Evolutionary conservation across 2,888 invertebrate genomes (phyloP).

Genomic region (Ectobius pallidus): DNA sequence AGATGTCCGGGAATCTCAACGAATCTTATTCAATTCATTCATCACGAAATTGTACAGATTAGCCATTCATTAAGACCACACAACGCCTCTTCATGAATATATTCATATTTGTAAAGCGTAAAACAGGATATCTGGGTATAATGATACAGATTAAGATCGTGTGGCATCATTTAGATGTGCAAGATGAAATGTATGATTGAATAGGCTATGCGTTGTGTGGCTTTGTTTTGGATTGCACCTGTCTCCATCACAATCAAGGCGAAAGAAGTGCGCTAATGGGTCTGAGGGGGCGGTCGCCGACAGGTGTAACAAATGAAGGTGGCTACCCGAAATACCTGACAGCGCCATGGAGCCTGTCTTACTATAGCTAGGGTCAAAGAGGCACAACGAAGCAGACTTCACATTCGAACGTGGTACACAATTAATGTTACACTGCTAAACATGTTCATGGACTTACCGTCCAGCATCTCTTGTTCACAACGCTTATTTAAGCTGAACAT

Average conservation of each 20-base stretch:
- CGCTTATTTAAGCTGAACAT: no score
- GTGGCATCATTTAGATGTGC: background rate
- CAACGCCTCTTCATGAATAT: background rate
- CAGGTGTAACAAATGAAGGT: constrained; percentile 36
- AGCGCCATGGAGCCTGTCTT: constrained; percentile 7
- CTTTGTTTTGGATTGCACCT: constrained; percentile 10
- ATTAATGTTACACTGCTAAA: background rate
- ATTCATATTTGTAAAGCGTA: background rate
- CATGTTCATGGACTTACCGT: no score
- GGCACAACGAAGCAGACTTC: background rate
- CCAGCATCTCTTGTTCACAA: no score
- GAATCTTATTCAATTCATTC: no score
- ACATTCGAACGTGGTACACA: background rate
- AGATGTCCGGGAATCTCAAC: no score
- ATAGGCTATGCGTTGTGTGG: background rate
- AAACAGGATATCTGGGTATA: background rate
- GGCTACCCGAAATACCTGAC: constrained; percentile 36
- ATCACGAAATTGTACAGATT: no score
- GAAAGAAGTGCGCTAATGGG: constrained; percentile 26
- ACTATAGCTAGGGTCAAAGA: background rate
- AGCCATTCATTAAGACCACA: no score
- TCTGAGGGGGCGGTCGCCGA: constrained; percentile 35
- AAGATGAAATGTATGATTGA: background rate
- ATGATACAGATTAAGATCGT: background rate
- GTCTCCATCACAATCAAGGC: constrained; percentile 21